Conservation (phyloP, 2,797 vertebrate genomes). For the Eulemur coronatus region DNA sequence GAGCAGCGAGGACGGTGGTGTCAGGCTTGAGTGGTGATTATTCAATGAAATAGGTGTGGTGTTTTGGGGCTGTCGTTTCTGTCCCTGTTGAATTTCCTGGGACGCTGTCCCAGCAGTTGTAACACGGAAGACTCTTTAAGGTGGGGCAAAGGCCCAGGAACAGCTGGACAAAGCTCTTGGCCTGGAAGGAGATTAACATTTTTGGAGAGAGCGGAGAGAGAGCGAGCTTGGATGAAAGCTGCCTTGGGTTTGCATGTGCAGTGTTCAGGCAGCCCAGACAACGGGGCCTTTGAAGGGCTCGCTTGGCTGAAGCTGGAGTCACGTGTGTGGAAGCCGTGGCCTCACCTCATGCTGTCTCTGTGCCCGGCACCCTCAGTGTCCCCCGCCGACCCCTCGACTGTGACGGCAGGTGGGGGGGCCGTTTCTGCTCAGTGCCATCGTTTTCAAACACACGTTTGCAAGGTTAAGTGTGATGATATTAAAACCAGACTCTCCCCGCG, state of each 20-base stretch:
- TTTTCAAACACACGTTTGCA: not conserved
- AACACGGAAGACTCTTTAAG: not conserved
- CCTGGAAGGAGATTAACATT: not conserved
- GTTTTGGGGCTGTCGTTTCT: not conserved
- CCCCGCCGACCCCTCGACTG: too few species aligned
- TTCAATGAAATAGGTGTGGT: rapidly evolving
- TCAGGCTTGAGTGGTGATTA: not conserved
- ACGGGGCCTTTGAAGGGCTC: not conserved
- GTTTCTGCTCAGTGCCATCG: not conserved
- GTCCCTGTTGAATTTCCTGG: constrained; percentile 14
- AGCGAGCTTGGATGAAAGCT: not conserved
- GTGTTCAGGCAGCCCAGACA: not conserved
- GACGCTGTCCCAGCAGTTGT: not conserved
- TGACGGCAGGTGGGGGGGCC: not conserved
- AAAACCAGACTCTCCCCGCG: rapidly evolving
- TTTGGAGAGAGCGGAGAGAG: not conserved
- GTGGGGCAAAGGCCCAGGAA: constrained; percentile 3
- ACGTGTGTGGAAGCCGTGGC: too few species aligned
- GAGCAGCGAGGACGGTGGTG: not conserved
- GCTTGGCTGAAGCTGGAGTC: not conserved
- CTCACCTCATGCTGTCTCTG: rapidly evolving
- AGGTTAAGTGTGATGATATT: not conserved
- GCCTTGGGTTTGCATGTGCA: not conserved
- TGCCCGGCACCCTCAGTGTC: rapidly evolving
- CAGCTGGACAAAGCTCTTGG: constrained; percentile 4